phyloP scores from a whole-genome alignment of 2,797 vertebrate species.

The Chelidonichthys spinosus region DNA sequence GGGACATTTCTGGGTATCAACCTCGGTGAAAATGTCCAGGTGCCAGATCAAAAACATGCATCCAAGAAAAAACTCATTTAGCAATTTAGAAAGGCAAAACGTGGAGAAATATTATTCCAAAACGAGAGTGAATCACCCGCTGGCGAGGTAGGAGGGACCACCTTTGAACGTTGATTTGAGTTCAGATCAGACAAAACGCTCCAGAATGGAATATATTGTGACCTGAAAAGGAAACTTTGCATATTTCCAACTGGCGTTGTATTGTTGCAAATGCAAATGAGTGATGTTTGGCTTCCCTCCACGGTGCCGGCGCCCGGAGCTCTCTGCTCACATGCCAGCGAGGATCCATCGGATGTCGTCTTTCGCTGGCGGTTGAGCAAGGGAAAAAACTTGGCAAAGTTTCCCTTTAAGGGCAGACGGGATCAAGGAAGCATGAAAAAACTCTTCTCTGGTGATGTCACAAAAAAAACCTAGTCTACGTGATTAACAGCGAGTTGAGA shows the following conservation, averaged over 20 bases:
- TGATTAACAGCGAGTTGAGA: slow-evolving; percentile 53
- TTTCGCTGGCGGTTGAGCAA: neutral
- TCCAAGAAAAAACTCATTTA: neutral
- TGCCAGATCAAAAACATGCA: neutral
- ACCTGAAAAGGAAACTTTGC: neutral
- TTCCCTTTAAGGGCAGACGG: neutral
- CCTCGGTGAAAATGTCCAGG: neutral
- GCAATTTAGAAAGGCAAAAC: neutral
- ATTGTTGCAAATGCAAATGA: neutral
- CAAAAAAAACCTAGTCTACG: slow-evolving; percentile 11
- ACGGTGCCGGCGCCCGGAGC: neutral
- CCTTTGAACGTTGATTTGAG: slow-evolving; percentile 2
- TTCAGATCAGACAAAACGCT: slow-evolving; percentile 7
- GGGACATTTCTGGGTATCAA: neutral
- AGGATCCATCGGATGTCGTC: neutral
- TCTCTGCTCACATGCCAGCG: neutral
- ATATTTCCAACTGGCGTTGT: neutral
- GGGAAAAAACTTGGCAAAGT: neutral
- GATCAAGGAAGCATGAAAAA: slow-evolving; percentile 10
- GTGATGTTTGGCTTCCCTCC: neutral
- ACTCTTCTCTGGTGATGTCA: neutral
- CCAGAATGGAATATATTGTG: neutral
- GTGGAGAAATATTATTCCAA: neutral
- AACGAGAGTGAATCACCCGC: neutral
- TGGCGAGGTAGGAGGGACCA: no score